Conservation (phyloP, 1,140 invertebrate genomes). For the Lasaia peninsularis region DNA sequence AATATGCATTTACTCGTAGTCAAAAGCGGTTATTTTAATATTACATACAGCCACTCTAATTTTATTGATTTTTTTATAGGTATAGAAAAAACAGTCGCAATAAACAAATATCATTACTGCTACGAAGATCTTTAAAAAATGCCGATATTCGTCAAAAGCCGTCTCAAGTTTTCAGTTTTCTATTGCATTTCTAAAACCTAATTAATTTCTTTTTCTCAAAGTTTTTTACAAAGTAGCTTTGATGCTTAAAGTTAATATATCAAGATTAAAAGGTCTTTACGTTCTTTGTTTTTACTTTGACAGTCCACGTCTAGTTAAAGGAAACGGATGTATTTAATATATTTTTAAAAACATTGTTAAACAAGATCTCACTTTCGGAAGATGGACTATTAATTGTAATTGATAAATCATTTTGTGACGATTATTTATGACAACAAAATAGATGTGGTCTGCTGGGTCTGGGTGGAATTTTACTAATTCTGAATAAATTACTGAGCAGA, state of each 20-base stretch:
- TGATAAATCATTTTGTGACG: not conserved
- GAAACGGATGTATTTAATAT: not conserved
- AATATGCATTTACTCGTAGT: too few relatives aligned
- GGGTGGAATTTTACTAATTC: too few relatives aligned
- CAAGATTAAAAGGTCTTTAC: not conserved
- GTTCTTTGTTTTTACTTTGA: constrained; percentile 3
- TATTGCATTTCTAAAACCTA: not conserved
- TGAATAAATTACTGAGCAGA: too few relatives aligned
- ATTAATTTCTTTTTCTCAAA: not conserved
- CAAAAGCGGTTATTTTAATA: too few relatives aligned
- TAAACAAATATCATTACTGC: too few relatives aligned
- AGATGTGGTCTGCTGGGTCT: too few relatives aligned
- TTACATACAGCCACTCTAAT: too few relatives aligned
- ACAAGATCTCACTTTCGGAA: not conserved
- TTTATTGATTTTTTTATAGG: too few relatives aligned
- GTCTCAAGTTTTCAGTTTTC: too few relatives aligned
- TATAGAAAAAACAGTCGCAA: too few relatives aligned
- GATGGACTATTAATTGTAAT: not conserved
- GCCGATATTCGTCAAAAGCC: too few relatives aligned
- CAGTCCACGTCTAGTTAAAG: not conserved
- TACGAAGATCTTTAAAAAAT: too few relatives aligned
- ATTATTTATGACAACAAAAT: not conserved
- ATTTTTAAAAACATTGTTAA: not conserved
- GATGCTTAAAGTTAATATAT: constrained; percentile 6
- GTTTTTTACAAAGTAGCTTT: not conserved